These are phyloP conservation scores for Coelopa frigida DNA, from an alignment of 1,140 invertebrate genomes.

Conservation along the genomic window DNA sequence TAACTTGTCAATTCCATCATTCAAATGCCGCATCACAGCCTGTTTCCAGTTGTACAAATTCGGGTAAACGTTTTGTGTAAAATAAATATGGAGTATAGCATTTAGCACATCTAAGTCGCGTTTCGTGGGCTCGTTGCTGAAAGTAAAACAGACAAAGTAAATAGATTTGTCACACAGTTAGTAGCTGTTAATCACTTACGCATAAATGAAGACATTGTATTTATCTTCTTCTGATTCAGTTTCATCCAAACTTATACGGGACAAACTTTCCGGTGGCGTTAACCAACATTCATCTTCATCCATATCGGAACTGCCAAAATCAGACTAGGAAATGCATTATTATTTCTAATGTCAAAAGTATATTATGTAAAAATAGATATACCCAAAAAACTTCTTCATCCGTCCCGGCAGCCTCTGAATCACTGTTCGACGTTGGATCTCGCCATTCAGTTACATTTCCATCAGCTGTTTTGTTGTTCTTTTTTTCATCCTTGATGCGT, in stretches of 20 bases:
- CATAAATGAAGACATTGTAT: constrained; percentile 31
- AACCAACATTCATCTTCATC: constrained; percentile 42
- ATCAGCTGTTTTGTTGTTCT: neutral
- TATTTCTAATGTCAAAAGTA: constrained; percentile 9
- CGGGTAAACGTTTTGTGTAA: constrained; percentile 57
- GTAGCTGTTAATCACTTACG: constrained; percentile 18
- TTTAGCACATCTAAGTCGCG: constrained; percentile 63
- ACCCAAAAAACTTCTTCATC: constrained; percentile 24
- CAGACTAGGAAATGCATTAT: constrained; percentile 12
- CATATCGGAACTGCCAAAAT: constrained; percentile 14
- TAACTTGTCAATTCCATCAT: constrained; percentile 52
- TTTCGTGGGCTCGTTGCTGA: constrained; percentile 58
- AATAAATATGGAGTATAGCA: constrained; percentile 49
- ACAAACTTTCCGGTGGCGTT: constrained; percentile 51
- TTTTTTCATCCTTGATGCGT: neutral
- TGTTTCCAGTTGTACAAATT: constrained; percentile 62
- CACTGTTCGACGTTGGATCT: constrained; percentile 1
- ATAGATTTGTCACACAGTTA: neutral
- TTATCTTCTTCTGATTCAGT: constrained; percentile 17
- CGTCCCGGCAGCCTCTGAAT: neutral
- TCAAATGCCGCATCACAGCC: constrained; percentile 49
- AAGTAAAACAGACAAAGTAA: neutral
- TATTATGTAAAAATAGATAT: constrained; percentile 9
- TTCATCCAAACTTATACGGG: constrained; percentile 14
- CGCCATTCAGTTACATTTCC: constrained; percentile 1